phyloP scores from a whole-genome alignment of 2,888 invertebrate species.

The Mimas tiliae region DNA sequence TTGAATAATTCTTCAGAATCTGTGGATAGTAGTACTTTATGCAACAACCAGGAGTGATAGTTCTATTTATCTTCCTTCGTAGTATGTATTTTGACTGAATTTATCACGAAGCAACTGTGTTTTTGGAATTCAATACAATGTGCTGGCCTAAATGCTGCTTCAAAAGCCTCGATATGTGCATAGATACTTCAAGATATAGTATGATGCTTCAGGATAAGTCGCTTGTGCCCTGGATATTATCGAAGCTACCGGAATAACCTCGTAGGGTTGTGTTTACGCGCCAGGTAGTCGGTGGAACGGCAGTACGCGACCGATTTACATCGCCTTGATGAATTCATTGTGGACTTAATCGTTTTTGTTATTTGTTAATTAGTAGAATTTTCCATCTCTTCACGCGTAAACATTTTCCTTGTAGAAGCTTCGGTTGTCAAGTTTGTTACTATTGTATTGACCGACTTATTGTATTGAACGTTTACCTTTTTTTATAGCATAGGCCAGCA shows the following conservation, averaged over 20 bases:
- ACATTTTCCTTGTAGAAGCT: slow-evolving; percentile 12
- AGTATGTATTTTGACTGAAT: no score
- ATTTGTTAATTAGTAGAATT: slow-evolving; percentile 41
- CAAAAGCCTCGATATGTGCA: background rate
- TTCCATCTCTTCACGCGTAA: slow-evolving; percentile 32
- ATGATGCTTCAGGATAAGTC: no score
- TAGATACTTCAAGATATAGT: background rate
- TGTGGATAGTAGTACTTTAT: no score
- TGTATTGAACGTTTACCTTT: background rate
- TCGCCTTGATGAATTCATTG: slow-evolving; percentile 23
- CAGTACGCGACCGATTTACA: slow-evolving; percentile 24
- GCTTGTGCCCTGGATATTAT: background rate
- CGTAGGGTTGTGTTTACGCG: slow-evolving; percentile 9
- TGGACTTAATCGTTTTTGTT: slow-evolving; percentile 41
- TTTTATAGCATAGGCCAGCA: no score
- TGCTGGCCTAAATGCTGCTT: no score
- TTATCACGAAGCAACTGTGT: no score
- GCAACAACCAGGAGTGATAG: no score
- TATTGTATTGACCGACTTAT: background rate
- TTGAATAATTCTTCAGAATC: no score
- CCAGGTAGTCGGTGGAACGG: slow-evolving; percentile 26
- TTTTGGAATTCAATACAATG: no score
- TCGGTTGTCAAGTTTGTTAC: background rate
- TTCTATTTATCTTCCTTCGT: no score
- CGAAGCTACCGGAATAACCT: slow-evolving; percentile 12